Conservation (phyloP, 2,888 invertebrate species). For the Hydropsyche betteni region DNA sequence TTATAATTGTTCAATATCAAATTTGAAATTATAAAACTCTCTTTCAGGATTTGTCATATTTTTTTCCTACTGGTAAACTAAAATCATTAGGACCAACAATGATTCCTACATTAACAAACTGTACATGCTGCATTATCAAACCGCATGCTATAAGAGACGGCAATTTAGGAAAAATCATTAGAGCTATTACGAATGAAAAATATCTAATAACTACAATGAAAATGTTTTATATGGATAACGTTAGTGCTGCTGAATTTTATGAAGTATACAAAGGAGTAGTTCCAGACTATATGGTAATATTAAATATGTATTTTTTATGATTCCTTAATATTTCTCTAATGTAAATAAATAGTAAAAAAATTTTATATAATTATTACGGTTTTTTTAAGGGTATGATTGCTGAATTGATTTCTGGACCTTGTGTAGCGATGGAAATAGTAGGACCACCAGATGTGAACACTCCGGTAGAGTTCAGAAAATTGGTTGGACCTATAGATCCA, state of each 20-base stretch:
- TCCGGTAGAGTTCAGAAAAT: constrained; percentile 78
- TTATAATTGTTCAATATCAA: too few species aligned
- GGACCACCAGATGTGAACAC: constrained; percentile 69
- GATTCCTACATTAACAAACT: constrained; percentile 71
- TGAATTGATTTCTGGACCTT: constrained; percentile 85
- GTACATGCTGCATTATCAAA: constrained; percentile 86
- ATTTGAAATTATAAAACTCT: constrained; percentile 35
- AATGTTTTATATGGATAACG: constrained; percentile 79
- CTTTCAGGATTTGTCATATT: constrained; percentile 70
- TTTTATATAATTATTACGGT: neutral
- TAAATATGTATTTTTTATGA: neutral
- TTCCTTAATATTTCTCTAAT: too few species aligned
- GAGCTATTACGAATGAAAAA: constrained; percentile 77
- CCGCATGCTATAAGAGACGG: constrained; percentile 87
- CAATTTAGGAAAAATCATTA: constrained; percentile 75
- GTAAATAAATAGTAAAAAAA: constrained; percentile 31
- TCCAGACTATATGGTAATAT: constrained; percentile 74
- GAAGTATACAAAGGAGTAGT: constrained; percentile 93
- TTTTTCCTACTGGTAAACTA: constrained; percentile 66
- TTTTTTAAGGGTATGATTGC: constrained; percentile 77
- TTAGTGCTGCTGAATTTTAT: constrained; percentile 89
- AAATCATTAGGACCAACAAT: constrained; percentile 61
- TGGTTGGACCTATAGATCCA: constrained; percentile 91
- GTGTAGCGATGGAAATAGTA: constrained; percentile 85
- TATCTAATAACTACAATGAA: constrained; percentile 83